A percentile compares a stretch with the other conserved stretches of the same genome.
phyloP scores from a whole-genome alignment of 1,140 invertebrate genomes.

The Sycophaga agraensis region DNA sequence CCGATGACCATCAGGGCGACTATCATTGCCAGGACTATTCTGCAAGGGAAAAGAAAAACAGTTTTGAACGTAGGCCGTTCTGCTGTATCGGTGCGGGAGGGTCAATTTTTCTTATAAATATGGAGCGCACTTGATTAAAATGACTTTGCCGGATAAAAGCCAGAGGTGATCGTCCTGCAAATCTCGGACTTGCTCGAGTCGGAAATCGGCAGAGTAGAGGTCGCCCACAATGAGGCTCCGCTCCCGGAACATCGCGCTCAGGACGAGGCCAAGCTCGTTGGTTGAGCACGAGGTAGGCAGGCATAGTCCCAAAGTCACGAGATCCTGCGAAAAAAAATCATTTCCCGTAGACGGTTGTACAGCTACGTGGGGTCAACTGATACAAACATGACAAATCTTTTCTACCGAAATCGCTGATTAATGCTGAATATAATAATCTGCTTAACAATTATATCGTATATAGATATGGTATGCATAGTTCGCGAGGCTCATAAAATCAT shows the following conservation, averaged over 20 bases:
- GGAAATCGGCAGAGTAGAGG: conserved; percentile 42
- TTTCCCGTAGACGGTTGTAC: no score
- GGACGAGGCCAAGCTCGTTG: conserved; percentile 34
- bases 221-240: conserved; percentile 36
- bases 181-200: conserved; percentile 39
- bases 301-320: conserved; percentile 48
- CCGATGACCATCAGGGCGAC: conserved; percentile 34
- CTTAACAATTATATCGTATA: no score
- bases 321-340: conserved; percentile 47
- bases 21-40: conserved; percentile 29
- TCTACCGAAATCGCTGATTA: no score
- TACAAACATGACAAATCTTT: no score
- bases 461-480: no score
- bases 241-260: conserved; percentile 40
- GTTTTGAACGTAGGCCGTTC: no score
- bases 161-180: conserved; percentile 39
- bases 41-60: conserved; percentile 19
- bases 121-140: conserved; percentile 30
- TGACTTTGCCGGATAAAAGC: conserved; percentile 30
- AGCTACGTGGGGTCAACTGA: no score
- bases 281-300: conserved; percentile 45
- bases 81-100: no score
- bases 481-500: no score
- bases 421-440: no score
- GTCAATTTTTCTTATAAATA: background rate